Conservation (phyloP, 2,888 invertebrate species). For the Drosophila eohydei region DNA sequence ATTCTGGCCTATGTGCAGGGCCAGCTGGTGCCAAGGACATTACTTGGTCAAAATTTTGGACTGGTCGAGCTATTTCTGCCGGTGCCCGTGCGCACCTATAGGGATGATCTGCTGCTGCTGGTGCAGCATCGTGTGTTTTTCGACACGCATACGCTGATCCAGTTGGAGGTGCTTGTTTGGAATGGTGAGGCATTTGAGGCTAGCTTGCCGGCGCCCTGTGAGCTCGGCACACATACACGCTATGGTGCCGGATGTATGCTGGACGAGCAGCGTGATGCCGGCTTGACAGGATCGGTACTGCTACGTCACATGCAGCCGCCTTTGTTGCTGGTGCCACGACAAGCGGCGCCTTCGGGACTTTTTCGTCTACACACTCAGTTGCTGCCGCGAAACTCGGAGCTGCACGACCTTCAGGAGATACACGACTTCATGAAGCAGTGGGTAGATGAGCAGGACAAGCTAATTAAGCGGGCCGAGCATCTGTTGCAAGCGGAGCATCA, state of each 20-base stretch:
- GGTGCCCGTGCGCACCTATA: constrained; percentile 83
- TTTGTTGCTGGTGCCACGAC: constrained; percentile 81
- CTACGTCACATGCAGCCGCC: constrained; percentile 71
- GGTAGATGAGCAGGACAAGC: constrained; percentile 76
- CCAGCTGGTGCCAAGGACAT: constrained; percentile 78
- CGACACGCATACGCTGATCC: constrained; percentile 79
- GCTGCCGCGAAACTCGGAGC: constrained; percentile 77
- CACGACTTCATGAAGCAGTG: constrained; percentile 73
- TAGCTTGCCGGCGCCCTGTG: constrained; percentile 80
- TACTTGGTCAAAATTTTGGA: constrained; percentile 83
- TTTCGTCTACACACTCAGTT: constrained; percentile 81
- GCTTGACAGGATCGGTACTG: constrained; percentile 79
- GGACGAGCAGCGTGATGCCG: constrained; percentile 78
- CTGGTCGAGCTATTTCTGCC: constrained; percentile 82
- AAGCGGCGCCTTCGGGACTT: constrained; percentile 79
- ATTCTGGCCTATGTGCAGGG: constrained; percentile 83
- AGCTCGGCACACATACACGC: constrained; percentile 62
- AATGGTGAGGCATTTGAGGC: constrained; percentile 84
- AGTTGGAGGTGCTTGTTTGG: constrained; percentile 84
- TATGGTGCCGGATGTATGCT: constrained; percentile 82
- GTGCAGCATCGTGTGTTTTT: constrained; percentile 84
- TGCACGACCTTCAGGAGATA: constrained; percentile 79
- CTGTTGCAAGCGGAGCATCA: constrained; percentile 11
- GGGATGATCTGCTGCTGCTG: constrained; percentile 84
- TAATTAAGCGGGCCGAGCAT: constrained; percentile 46